Evolutionary conservation across 1,140 invertebrate species (phyloP), one percentile per base, ranked within the genome.

Genomic region (Papilio machaon): DNA sequence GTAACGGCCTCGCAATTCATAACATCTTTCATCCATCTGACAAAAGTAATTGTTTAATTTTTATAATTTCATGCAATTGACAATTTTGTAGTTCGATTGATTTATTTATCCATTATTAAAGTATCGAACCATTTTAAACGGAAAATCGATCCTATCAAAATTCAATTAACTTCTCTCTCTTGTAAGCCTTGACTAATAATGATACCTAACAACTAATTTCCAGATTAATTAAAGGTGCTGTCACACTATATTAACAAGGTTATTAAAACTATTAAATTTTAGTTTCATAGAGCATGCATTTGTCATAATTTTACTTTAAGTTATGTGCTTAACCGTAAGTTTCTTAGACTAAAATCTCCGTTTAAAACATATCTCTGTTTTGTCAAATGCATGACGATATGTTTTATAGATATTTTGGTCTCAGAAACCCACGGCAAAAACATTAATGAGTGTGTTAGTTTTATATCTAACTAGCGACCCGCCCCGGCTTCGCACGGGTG

Each of bases 1-100:
- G 30, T 70, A 7, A 2, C 11, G 5, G 23, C 13, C 58, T 19
- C 10, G 8, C 9, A 64, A 64, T 6, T n/a, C 1, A 58, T 3
- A 10, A 30, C 60, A 64, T 23, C 8, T 23, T 30, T 23, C 54
- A 58, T n/a, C n/a, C 54, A 58, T 19, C 10, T 64, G 1, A 15
- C 13, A 35, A 35, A 70, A 70, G 30, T 38, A 17, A 10, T 70
- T 30, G 30, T 70, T 38, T 23, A 15, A 35, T 70, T 70, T 30
- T 60, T 70, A 35, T 70, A 70, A 70, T 70, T 67, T 38, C 15
- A 70, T 67, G 47, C n/a, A 79, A 79, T 79, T 79, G 67, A 79
- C 35, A 79, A 79, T 79, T 70, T 79, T 79, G 77, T 47, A 23
- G 47, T 67, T 19, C 1, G 38, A 64, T 67, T 79, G 77, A 60